Base-by-base conservation (phyloP, 2,113 vertebrate genomes). In the Nothoprocta pentlandii region DNA sequence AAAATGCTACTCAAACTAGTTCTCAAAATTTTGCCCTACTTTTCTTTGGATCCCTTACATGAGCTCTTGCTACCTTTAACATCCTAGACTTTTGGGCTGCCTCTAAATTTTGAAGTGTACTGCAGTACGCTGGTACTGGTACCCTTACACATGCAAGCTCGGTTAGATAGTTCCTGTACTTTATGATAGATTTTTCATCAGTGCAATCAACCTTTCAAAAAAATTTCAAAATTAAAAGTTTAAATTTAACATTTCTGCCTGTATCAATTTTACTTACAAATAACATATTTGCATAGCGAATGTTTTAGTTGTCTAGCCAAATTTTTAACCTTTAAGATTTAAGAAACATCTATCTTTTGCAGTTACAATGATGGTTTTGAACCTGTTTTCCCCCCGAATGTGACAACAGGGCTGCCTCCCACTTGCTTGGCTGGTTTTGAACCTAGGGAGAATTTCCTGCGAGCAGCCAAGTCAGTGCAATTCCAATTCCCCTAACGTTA, bases 201-300 rank as follows among this genome's bases (percentile, higher is more conserved):
- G 62, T 26, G 36, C 59, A 66, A 81, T 46, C 34, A 84, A n/a
- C 39, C 42, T 69, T 80, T 86, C n/a, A 41, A 82, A 92, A 88
- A 2, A 1, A 5, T 64, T 85, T 77, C 59, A 69, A 25, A 74
- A 73, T 17, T 76, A 79, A 68, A 68, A 73, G 32, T 42, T 82
- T 19, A 12, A 82, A 73, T 16, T 6, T 23, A 69, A 80, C 44
- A 26, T 83, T 44, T 11, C 26, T 82, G 16, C 70, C 87, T 81
- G 8, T 21, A 79, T 34, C 34, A 13, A 3, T 8, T 83, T 70
- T 77, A 32, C 51, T 80, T 93, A 77, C 54, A 85, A 93, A 54
- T 34, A 70, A 39, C 28, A 46, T 4, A 53, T 23, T 17, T 1
- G 22, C 10, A 12, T 36, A 2, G 30, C 12, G 6, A 51, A 78